Conservation (phyloP, 2,888 invertebrate species). For the Arrhopalites spinosus region DNA sequence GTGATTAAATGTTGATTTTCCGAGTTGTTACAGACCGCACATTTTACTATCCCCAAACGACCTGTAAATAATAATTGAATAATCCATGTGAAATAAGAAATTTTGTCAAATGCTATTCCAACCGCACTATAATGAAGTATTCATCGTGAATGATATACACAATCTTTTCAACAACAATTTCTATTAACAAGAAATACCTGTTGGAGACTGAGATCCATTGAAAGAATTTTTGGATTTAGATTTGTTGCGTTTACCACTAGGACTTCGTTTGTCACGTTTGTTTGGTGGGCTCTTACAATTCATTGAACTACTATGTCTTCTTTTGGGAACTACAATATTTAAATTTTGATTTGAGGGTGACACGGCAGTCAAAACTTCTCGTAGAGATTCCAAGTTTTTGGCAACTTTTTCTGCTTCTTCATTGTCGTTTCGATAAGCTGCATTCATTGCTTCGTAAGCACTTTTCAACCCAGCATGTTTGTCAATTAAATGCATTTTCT, state of each 20-base stretch:
- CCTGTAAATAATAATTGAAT: conserved; percentile 38
- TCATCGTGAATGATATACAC: neutral
- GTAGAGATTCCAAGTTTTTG: conserved; percentile 43
- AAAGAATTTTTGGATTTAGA: conserved; percentile 28
- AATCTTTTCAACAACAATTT: no score
- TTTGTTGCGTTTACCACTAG: conserved; percentile 33
- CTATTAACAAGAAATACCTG: conserved; percentile 4
- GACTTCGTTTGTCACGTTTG: conserved; percentile 38
- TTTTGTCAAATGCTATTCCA: neutral
- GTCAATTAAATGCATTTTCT: conserved; percentile 46
- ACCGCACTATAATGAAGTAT: neutral
- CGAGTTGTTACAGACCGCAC: conserved; percentile 83
- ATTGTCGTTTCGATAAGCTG: conserved; percentile 32
- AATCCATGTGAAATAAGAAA: neutral
- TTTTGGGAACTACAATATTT: conserved; percentile 13
- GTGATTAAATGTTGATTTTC: conserved; percentile 92
- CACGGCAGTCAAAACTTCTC: conserved; percentile 39
- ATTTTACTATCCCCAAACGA: conserved; percentile 66
- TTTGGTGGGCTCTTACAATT: conserved; percentile 28
- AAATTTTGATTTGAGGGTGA: conserved; percentile 43
- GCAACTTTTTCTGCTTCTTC: conserved; percentile 37
- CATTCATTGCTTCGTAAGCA: conserved; percentile 42
- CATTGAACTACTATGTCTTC: conserved; percentile 19
- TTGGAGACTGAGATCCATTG: conserved; percentile 38
- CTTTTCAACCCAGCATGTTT: conserved; percentile 46